A percentile compares a stretch with the other conserved stretches of the same genome.
phyloP scores from a whole-genome alignment of 2,797 vertebrate genomes.

The Discoglossus pictus region DNA sequence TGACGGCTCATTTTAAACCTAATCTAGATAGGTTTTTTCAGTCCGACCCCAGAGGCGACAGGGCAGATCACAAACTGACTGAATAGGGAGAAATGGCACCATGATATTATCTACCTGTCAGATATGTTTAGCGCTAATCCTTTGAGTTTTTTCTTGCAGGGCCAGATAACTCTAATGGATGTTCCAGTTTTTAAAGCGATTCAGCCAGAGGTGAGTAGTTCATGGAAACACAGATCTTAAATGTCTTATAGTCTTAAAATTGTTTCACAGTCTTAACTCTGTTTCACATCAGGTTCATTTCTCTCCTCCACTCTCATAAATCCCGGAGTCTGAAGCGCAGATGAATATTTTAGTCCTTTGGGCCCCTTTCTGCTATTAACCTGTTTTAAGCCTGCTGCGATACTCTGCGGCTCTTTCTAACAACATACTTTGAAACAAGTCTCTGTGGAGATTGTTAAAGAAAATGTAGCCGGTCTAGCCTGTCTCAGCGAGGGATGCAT shows the following conservation, averaged over 20 bases:
- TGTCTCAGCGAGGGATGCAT: too few relatives aligned
- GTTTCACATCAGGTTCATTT: not conserved
- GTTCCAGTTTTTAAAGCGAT: conserved; percentile 97
- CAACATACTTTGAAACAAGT: too few relatives aligned
- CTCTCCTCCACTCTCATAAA: conserved; percentile 3
- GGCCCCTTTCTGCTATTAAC: not conserved
- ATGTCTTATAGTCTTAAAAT: not conserved
- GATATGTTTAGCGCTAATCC: conserved; percentile 9
- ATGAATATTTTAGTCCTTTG: not conserved
- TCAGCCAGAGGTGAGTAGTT: conserved; percentile 90
- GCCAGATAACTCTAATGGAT: conserved; percentile 98
- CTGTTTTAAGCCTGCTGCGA: not conserved
- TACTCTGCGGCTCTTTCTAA: too few relatives aligned
- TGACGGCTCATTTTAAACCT: too few relatives aligned
- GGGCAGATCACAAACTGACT: too few relatives aligned
- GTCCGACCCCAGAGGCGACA: too few relatives aligned
- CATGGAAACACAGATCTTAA: conserved; percentile 11
- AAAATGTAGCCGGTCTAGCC: too few relatives aligned
- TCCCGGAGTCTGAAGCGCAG: not conserved
- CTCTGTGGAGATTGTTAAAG: too few relatives aligned
- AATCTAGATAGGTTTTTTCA: too few relatives aligned
- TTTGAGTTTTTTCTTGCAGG: conserved; percentile 70
- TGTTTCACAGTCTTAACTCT: conserved; percentile 4
- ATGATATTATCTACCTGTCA: conserved; percentile 7
- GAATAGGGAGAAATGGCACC: too few relatives aligned